Percentiles rank a stretch among this genome's conserved stretches.
These are phyloP conservation scores for Elgaria multicarinata DNA, from an alignment of 2,113 vertebrate genomes.

Conservation along the genomic window DNA sequence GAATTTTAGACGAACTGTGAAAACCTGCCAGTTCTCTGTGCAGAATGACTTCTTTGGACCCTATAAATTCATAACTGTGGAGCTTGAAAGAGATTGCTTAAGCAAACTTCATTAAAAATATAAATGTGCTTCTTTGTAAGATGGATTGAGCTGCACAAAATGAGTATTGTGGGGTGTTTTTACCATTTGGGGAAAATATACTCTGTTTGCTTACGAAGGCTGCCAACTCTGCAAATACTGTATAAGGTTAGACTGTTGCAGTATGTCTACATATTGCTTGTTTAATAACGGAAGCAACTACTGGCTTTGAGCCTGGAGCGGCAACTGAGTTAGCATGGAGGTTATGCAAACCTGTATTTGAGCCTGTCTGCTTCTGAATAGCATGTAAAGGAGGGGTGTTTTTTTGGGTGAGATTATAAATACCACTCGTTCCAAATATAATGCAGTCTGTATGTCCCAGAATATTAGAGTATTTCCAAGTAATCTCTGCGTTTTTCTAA, in stretches of 20 bases:
- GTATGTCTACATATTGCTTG: not conserved
- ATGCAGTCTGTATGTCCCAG: not conserved
- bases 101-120: slow-evolving; percentile 8
- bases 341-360: not conserved
- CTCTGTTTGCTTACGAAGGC: slow-evolving; percentile 3
- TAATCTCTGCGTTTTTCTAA: not conserved
- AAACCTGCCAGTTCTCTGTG: not conserved
- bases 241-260: not conserved
- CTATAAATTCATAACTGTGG: slow-evolving; percentile 5
- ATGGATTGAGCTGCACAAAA: slow-evolving; percentile 9
- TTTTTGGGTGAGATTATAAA: not conserved
- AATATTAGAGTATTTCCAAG: not conserved
- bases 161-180: slow-evolving; percentile 21
- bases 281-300: slow-evolving; percentile 6
- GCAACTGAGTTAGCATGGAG: not conserved
- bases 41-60: not conserved
- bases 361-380: not conserved
- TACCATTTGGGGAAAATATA: not conserved
- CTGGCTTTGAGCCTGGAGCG: not conserved
- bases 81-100: slow-evolving; percentile 4
- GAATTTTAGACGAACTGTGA: not conserved
- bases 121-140: slow-evolving; percentile 15
- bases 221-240: not conserved
- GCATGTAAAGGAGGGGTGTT: not conserved
- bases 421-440: not conserved